Base-by-base conservation (phyloP, 2,113 vertebrate genomes). In the Microtus oregoni region DNA sequence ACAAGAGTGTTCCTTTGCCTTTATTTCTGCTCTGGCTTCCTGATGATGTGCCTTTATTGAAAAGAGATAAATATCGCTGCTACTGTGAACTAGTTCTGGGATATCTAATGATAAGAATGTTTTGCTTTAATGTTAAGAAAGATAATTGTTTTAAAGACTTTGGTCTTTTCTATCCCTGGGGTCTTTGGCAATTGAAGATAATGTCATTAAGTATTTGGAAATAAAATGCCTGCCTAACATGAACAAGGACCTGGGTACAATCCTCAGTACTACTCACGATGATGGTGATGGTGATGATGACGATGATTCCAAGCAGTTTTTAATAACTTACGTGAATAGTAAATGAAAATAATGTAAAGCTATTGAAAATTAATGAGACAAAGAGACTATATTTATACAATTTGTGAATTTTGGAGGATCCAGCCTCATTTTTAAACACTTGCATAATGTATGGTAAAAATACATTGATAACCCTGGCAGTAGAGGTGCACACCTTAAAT, bases 21-120 rank as follows among this genome's bases (percentile, higher is more conserved):
- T 98, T 98, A 95, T 98, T 98, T 98, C 94, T 97, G 72, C 32
- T 93, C 95, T 94, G 28, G 32, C 22, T 96, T 96, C 89, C 72
- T 94, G 12, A 92, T 96, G 96, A 97, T 94, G 32, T 22, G 50
- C 67, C 19, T 91, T 97, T 97, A 96, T 96, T 97, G 97, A 97
- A 94, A 76, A 98, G 95, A 96, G 93, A 87, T 96, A 97, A 96
- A 97, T 98, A 70, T 92, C 0, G 0, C 50, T 96, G 72, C 77
- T 97, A 97, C 94, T 98, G 68, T 92, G 98, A 22, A 96, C 98
- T 98, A 97, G 92, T 98, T 98, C 98, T 35, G 73, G 78, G 85
- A 41, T 95, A 79, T 44, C n/a, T 96, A 90, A 75, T 94, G 67
- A 85, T 63, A 68, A 58, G 38, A 78, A 77, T 83, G 55, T 79